Evolutionary conservation across 2,888 invertebrate genomes (phyloP).

Genomic region (Malacosoma neustria): DNA sequence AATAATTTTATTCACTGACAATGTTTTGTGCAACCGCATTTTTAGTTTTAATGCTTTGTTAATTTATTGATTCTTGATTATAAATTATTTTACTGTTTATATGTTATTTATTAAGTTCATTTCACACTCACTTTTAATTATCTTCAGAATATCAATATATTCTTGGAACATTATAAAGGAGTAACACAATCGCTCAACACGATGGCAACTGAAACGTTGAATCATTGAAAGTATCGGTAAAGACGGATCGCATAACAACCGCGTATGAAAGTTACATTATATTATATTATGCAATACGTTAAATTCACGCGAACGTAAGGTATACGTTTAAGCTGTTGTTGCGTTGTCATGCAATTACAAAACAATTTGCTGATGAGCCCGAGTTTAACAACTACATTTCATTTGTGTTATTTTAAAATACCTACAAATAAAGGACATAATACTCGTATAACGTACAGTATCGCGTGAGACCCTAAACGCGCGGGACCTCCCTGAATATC

Average conservation of each 20-base stretch:
- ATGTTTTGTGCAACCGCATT: too few species aligned
- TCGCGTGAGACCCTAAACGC: too few species aligned
- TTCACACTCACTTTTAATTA: constrained; percentile 18
- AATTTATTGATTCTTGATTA: too few species aligned
- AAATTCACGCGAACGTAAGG: constrained; percentile 1
- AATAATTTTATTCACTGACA: too few species aligned
- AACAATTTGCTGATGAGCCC: neutral
- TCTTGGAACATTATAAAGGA: constrained; percentile 17
- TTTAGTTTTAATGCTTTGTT: too few species aligned
- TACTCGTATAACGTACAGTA: too few species aligned
- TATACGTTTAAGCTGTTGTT: neutral
- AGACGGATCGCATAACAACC: neutral
- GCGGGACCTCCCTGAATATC: too few species aligned
- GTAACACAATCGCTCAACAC: neutral
- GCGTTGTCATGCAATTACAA: neutral
- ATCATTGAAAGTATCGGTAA: neutral
- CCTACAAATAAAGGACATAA: too few species aligned
- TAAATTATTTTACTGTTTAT: too few species aligned
- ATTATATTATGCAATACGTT: constrained; percentile 9
- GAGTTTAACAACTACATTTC: too few species aligned
- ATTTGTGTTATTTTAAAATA: too few species aligned
- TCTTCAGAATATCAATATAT: constrained; percentile 19
- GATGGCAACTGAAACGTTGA: neutral
- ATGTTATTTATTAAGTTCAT: too few species aligned
- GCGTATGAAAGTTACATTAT: constrained; percentile 11